Conservation (phyloP, 2,888 invertebrate species). For the Nemapogon koenigi region DNA sequence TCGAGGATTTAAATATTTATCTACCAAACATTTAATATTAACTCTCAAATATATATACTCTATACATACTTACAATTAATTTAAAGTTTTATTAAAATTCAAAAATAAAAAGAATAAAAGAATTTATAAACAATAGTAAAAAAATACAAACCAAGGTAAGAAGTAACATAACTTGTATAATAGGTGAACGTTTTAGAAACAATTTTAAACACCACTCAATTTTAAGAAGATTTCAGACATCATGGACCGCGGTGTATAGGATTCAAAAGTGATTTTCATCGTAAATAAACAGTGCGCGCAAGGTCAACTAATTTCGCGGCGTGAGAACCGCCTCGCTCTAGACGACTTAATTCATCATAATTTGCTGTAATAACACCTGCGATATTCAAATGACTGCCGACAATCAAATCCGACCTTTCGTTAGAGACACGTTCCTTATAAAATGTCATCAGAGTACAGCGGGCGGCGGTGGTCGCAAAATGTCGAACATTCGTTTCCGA, state of each 20-base stretch:
- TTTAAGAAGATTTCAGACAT: no score
- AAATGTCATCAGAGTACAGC: slow-evolving; percentile 57
- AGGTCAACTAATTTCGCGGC: slow-evolving; percentile 53
- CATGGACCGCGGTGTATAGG: background rate
- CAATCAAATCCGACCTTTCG: slow-evolving; percentile 64
- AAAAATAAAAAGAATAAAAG: no score
- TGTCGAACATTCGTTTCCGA: slow-evolving; percentile 59
- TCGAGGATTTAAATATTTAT: no score
- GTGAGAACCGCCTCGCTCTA: slow-evolving; percentile 52
- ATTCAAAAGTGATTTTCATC: slow-evolving; percentile 8
- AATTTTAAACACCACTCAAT: no score
- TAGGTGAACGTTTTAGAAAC: no score
- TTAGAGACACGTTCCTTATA: slow-evolving; percentile 51
- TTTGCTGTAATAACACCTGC: slow-evolving; percentile 56
- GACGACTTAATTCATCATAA: slow-evolving; percentile 58
- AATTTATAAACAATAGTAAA: no score
- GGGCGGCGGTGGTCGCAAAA: slow-evolving; percentile 54
- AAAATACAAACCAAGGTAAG: no score
- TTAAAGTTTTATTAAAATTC: no score
- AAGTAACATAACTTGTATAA: no score
- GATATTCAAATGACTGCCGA: slow-evolving; percentile 60
- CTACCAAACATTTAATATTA: no score
- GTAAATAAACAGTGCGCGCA: slow-evolving; percentile 38
- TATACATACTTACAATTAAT: no score
- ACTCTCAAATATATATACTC: no score